Conservation (phyloP, 2,888 invertebrate genomes). For the Drosophila imparisetae region DNA sequence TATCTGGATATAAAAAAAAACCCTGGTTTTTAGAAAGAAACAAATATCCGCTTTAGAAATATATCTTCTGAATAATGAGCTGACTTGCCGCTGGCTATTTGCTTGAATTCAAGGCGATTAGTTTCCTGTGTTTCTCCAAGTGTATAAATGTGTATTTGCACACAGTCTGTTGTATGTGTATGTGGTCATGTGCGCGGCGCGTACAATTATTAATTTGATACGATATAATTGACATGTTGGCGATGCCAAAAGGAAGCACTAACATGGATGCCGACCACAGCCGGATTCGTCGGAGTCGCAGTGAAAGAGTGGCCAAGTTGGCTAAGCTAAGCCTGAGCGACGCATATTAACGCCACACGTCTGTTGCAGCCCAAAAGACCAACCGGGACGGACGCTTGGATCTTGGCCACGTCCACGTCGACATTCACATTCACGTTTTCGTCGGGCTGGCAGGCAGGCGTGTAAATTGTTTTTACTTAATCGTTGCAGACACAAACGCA, state of each 20-base stretch:
- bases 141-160: neutral
- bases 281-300: slow-evolving; percentile 1
- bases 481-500: slow-evolving; percentile 78
- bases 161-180: slow-evolving; percentile 17
- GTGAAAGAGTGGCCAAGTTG: slow-evolving; percentile 18
- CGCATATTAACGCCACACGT: slow-evolving; percentile 75
- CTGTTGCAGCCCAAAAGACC: slow-evolving; percentile 12
- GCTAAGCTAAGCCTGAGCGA: slow-evolving; percentile 69
- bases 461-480: slow-evolving; percentile 82
- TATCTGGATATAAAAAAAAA: neutral
- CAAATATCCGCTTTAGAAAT: no score
- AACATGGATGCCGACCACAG: slow-evolving; percentile 63
- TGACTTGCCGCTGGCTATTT: neutral
- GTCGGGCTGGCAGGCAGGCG: slow-evolving; percentile 73
- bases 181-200: slow-evolving; percentile 58
- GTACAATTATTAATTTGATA: slow-evolving; percentile 82
- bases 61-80: neutral
- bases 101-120: neutral
- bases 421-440: slow-evolving; percentile 26
- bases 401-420: slow-evolving; percentile 39
- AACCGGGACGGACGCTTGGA: slow-evolving; percentile 35
- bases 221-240: slow-evolving; percentile 82
- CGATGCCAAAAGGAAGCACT: slow-evolving; percentile 75
- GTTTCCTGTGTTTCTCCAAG: neutral
- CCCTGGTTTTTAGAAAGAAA: neutral